Base-by-base conservation (phyloP, 1,140 invertebrate species). In the Trichoplusia ni region DNA sequence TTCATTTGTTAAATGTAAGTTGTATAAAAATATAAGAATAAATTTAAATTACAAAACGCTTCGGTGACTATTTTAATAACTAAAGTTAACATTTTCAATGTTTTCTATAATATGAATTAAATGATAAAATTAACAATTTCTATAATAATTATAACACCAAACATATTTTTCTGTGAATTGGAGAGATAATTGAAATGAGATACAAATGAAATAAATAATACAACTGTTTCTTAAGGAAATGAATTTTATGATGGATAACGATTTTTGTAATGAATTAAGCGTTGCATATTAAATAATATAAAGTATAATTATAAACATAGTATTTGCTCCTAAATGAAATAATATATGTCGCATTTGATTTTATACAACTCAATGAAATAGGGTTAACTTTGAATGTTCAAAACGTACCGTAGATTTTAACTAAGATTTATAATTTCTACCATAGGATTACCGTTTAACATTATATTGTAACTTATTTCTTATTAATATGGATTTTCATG, bases 401-500 rank as follows among this genome's bases (percentile, higher is more conserved):
- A 66, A 47, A 66, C 29, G 29, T 51, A 66, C 46, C 53, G 35
- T 65, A 65, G 27, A 19, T 66, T 4, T 44, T 19, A 58, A 58
- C 31, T 38, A 44, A 49, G 14, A 42, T 42, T 58, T 37, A 49
- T 49, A 49, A 61, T 61, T 61, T 61, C 29, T 49, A 49, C 33
- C 27, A 38, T 58, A 61, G 9, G 37, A 38, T 47, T 37, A 61
- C 51, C 38, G 56, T 61, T 51, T 56, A 63, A 60, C 35, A 69
- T 38, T 46, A 59, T 18, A 44, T 53, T 29, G 25, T 59, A 47
- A 44, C 23, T 31, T 58, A 68, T 59, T 67, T 47, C 47, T 68
- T 9, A 70, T 67, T 33, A 60, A 67, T 42, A 63, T 53, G 37
- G 33, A 44, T 47, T 71, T 69, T 75, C 67, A 73, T 69, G 81